phyloP scores from a whole-genome alignment of 2,797 vertebrate genomes.

The Pseudomugil gertrudae region DNA sequence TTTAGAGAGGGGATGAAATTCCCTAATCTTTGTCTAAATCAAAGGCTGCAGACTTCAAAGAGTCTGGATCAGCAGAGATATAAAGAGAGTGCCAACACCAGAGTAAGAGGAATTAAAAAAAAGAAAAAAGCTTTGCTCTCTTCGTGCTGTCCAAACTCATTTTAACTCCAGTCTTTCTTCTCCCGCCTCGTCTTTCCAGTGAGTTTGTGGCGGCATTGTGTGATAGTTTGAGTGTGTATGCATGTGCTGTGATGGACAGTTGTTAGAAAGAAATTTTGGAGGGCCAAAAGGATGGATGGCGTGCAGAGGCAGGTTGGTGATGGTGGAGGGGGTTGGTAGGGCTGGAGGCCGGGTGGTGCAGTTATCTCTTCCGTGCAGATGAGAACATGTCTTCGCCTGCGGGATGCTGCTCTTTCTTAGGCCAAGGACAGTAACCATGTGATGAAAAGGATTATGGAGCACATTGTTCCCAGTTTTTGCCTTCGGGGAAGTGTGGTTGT shows the following conservation, averaged over 20 bases:
- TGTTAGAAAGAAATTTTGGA: constrained; percentile 32
- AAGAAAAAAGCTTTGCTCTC: constrained; percentile 29
- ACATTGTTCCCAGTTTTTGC: constrained; percentile 37
- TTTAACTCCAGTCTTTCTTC: constrained; percentile 48
- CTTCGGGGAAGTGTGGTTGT: constrained; percentile 24
- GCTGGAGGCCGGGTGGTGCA: constrained; percentile 50
- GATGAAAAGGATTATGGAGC: constrained; percentile 60
- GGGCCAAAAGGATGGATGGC: constrained; percentile 31
- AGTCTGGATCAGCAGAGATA: constrained; percentile 49
- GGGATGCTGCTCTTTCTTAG: constrained; percentile 64
- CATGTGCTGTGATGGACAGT: constrained; percentile 39
- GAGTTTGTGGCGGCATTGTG: constrained; percentile 24
- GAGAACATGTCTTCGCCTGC: constrained; percentile 63
- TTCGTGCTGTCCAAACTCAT: constrained; percentile 60
- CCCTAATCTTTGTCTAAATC: constrained; percentile 67
- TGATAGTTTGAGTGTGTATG: constrained; percentile 17
- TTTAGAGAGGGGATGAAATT: constrained; percentile 48
- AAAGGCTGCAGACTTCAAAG: constrained; percentile 64
- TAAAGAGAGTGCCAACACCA: constrained; percentile 31
- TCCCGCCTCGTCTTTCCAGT: constrained; percentile 19
- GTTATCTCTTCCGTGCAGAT: constrained; percentile 74
- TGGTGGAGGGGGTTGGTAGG: neutral
- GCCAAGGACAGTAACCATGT: constrained; percentile 54
- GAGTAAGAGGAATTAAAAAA: constrained; percentile 6
- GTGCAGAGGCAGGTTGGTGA: constrained; percentile 34